These are phyloP conservation scores for Onthophagus sagittarius DNA, from an alignment of 2,888 invertebrate genomes.

Conservation along the genomic window DNA sequence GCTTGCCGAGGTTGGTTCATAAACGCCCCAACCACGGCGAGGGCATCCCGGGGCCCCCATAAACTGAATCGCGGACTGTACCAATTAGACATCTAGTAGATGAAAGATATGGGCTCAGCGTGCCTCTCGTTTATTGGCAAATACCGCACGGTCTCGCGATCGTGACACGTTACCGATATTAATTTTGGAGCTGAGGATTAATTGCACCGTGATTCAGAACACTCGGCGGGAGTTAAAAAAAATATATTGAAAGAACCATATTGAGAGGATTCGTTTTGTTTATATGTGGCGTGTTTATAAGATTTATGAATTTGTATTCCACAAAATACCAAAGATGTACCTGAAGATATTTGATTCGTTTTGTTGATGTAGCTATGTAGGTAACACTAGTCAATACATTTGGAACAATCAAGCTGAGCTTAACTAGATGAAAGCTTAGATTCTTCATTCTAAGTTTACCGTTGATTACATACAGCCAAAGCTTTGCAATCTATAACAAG, in stretches of 20 bases:
- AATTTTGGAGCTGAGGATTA: neutral
- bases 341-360: neutral
- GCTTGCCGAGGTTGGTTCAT: neutral
- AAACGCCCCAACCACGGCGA: neutral
- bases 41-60: neutral
- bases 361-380: too few species aligned
- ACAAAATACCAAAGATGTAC: neutral
- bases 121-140: neutral
- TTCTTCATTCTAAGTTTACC: too few species aligned
- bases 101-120: neutral
- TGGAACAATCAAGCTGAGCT: too few species aligned
- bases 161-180: neutral
- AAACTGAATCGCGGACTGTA: neutral
- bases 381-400: too few species aligned
- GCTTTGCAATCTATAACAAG: too few species aligned
- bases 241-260: neutral
- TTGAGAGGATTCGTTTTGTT: neutral
- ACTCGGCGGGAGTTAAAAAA: neutral
- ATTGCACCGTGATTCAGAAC: neutral
- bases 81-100: neutral
- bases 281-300: too few species aligned
- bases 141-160: neutral
- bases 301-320: too few species aligned
- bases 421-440: too few species aligned
- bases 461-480: too few species aligned